Evolutionary conservation across 1,140 invertebrate genomes (phyloP), one percentile per base, ranked within the genome.

Genomic region (Drosophila willistoni): DNA sequence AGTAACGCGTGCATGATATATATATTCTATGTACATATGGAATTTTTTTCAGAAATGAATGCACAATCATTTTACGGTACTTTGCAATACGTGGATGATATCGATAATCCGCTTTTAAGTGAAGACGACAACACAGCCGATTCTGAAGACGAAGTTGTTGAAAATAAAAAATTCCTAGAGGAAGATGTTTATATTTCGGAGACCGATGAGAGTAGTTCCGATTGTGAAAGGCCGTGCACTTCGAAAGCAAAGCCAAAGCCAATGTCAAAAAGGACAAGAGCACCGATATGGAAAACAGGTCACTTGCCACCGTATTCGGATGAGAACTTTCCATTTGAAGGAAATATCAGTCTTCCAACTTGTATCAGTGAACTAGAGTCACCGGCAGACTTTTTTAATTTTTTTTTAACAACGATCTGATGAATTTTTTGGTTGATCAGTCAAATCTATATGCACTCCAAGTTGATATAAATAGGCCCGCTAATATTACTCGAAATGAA

Each of bases 401-500:
- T 36, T 36, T 9, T 36, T 36, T 36, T 10, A 36, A 9, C 34
- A 10, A 36, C 34, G 34, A 36, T 36, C 34, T 79, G 44, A 41
- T 77, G 36, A 62, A 64, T 47, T 55, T 60, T 19, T 55, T 69
- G 39, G 41, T 71, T 71, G 62, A 65, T 29, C 47, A 64, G 59
- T 56, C 61, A 59, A 70, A 70, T 70, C 36, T 56, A 57, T 41
- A 64, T 57, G 51, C 62, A 64, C 39, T 64, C n/a, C 62, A 71
- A 71, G 68, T 65, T 64, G 60, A 69, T 59, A 66, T 76, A 79
- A 73, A 68, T 71, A 72, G 34, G 61, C 63, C 63, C 13, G 44
- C 55, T 55, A 56, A 68, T 54, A 81, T 75, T 44, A 79, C 73
- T 14, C 56, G 42, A 64, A 63, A 79, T 68, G 81, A 91, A 77